Evolutionary conservation across 2,797 vertebrate species (phyloP), one percentile per base, ranked within the genome.

Genomic region (Arnoldichthys spilopterus): DNA sequence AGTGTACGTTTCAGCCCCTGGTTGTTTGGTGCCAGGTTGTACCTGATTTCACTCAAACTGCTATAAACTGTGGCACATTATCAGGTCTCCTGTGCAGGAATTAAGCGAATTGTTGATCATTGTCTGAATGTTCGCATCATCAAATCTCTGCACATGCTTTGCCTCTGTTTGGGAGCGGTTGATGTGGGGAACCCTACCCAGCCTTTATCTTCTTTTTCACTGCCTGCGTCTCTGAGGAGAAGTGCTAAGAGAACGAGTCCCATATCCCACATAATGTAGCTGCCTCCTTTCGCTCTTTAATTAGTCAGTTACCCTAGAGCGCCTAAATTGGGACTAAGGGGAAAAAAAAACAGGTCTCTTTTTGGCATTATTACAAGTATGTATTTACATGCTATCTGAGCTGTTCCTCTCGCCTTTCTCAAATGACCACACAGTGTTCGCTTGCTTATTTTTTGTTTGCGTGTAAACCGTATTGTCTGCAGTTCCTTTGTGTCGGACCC

Each of bases 271-370:
- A 79, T 74, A 63, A 58, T 59, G 77, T 56, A 62, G 45, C 61
- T 3, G 61, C 43, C 76, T 72, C 70, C 47, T 58, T 79, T 76
- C 72, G 53, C 24, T 81, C 78, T 78, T 85, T 80, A 74, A 83
- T 81, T 76, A 81, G 79, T 59, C 43, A 6, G 62, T 76, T 63
- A 56, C 79, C 66, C 45, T 26, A 34, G 47, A 72, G 72, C 72
- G 58, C 37, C 74, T 78, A 78, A 81, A 76, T 76, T 47, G 18
- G 47, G 70, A 73, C 80, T 77, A 32, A 51, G 77, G 7, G 34
- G 34, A 8, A 3, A 37, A n/a, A 72, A 74, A 80, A 80, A 68
- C 71, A 49, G 62, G 67, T 67, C 66, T 77, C 64, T 76, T 69
- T 72, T 69, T 77, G 54, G 49, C 63, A 67, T 56, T 1, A 24